Evolutionary conservation across 1,140 invertebrate species (phyloP).

Genomic region (Cecropterus lyciades): DNA sequence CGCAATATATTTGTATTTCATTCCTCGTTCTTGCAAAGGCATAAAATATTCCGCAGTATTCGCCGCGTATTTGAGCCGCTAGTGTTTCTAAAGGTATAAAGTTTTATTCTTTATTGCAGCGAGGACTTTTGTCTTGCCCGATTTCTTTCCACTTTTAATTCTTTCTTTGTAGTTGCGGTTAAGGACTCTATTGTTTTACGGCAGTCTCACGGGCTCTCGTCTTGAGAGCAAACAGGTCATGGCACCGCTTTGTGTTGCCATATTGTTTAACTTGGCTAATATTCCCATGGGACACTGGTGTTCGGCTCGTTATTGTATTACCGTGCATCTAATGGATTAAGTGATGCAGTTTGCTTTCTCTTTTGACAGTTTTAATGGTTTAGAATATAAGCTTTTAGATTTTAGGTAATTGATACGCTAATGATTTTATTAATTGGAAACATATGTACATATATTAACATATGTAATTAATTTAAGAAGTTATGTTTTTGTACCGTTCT

Average conservation of each 20-base stretch:
- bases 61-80: conserved; percentile 24
- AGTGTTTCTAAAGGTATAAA: conserved; percentile 37
- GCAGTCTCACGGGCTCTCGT: conserved; percentile 63
- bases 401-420: not conserved
- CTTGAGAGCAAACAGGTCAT: conserved; percentile 69
- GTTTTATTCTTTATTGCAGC: conserved; percentile 28
- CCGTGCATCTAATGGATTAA: conserved; percentile 26
- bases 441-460: too few relatives aligned
- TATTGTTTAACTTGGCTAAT: conserved; percentile 71
- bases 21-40: conserved; percentile 23
- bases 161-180: conserved; percentile 60
- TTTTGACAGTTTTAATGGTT: not conserved
- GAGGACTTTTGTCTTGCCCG: conserved; percentile 56
- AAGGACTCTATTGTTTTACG: conserved; percentile 62
- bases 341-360: conserved; percentile 16
- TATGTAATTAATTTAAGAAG: too few relatives aligned
- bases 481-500: too few relatives aligned
- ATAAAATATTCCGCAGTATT: conserved; percentile 33
- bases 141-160: conserved; percentile 63
- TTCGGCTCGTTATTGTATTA: conserved; percentile 33
- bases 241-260: conserved; percentile 62
- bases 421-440: too few relatives aligned
- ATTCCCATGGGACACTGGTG: conserved; percentile 60
- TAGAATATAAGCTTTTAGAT: not conserved
- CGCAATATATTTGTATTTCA: conserved; percentile 35